These are phyloP conservation scores for Aphaenogaster rudis DNA, from an alignment of 1,140 invertebrate species.

Conservation along the genomic window DNA sequence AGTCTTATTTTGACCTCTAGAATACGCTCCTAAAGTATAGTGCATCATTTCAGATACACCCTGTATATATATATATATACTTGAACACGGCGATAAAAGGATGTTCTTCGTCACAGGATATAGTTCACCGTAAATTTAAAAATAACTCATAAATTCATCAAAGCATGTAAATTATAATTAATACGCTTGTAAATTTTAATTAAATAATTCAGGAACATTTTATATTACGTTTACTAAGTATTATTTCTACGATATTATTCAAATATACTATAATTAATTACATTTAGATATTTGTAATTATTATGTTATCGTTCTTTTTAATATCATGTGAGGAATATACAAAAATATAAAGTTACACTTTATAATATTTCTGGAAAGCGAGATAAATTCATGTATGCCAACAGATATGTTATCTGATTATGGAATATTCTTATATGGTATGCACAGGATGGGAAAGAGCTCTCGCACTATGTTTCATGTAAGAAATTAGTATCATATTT, in stretches of 20 bases:
- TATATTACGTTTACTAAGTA: neutral
- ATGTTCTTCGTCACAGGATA: neutral
- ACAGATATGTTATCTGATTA: slow-evolving; percentile 23
- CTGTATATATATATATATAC: too few relatives aligned
- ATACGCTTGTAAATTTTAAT: neutral
- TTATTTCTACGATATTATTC: neutral
- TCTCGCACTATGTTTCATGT: neutral
- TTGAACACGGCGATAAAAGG: neutral
- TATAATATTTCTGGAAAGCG: neutral
- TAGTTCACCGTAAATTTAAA: neutral
- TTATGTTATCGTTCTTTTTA: neutral
- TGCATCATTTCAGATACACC: too few relatives aligned
- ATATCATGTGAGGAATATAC: neutral
- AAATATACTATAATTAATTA: neutral
- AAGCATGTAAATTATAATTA: neutral
- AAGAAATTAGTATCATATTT: neutral
- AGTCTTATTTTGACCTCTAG: too few relatives aligned
- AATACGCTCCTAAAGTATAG: too few relatives aligned
- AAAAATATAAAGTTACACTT: neutral
- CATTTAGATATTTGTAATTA: neutral
- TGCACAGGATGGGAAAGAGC: too few relatives aligned
- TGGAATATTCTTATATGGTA: neutral
- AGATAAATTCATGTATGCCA: neutral
- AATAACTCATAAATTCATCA: neutral
- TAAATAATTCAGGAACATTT: neutral